These are phyloP conservation scores for Griposia aprilina DNA, from an alignment of 2,888 invertebrate species.

Conservation along the genomic window DNA sequence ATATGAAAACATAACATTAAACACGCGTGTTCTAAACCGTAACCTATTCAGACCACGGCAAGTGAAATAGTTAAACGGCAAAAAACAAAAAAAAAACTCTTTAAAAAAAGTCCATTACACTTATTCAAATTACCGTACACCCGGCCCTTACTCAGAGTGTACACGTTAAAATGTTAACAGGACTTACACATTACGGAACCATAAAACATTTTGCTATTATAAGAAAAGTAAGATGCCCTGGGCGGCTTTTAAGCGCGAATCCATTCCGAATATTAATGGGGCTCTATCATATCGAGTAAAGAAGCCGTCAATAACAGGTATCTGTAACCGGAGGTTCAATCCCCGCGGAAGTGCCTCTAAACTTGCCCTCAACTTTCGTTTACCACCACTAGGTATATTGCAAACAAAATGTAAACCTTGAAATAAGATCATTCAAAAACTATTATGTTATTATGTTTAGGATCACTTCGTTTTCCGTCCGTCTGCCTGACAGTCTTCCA, in stretches of 20 bases:
- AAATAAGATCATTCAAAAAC: constrained; percentile 24
- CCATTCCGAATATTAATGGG: constrained; percentile 71
- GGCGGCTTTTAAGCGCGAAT: constrained; percentile 68
- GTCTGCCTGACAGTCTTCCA: neutral
- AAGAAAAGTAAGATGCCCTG: constrained; percentile 62
- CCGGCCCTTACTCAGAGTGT: constrained; percentile 27
- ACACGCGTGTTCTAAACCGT: neutral
- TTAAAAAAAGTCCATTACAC: constrained; percentile 15
- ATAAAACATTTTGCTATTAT: constrained; percentile 60
- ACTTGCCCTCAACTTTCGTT: constrained; percentile 47
- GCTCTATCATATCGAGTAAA: constrained; percentile 41
- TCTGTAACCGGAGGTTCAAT: constrained; percentile 52
- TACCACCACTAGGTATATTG: constrained; percentile 5
- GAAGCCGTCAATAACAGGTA: constrained; percentile 64
- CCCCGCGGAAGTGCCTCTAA: constrained; percentile 41
- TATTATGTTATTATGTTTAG: too few relatives aligned
- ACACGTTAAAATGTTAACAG: constrained; percentile 44
- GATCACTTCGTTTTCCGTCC: neutral
- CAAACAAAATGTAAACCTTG: constrained; percentile 23
- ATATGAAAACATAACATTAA: neutral
- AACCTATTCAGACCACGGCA: neutral
- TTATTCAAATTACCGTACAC: constrained; percentile 39
- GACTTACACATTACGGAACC: constrained; percentile 44
- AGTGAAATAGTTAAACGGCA: neutral
- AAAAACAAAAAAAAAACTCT: constrained; percentile 28